phyloP scores from a whole-genome alignment of 2,113 vertebrate species.

The Corythoichthys intestinalis region DNA sequence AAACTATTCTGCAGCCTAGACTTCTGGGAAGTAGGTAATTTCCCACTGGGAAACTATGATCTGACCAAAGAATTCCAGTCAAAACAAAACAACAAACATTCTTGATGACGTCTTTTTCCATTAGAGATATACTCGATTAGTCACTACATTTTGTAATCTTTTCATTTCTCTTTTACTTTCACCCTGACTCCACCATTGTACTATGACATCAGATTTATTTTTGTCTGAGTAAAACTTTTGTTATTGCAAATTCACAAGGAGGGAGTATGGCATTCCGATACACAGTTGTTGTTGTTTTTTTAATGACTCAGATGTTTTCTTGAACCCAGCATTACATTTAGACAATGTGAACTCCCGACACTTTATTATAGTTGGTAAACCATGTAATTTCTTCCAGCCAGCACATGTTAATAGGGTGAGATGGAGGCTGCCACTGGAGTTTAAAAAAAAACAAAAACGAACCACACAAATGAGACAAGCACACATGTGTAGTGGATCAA shows the following conservation, averaged over 20 bases:
- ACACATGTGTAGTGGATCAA: not conserved
- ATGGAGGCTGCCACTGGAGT: not conserved
- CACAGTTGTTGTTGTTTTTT: not conserved
- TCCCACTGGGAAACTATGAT: not conserved
- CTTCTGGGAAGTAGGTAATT: conserved; percentile 1
- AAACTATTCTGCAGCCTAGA: not conserved
- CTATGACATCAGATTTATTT: not conserved
- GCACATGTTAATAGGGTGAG: not conserved
- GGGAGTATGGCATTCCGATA: not conserved
- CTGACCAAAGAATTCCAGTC: not conserved
- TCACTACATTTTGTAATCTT: not conserved
- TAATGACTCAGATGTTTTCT: not conserved
- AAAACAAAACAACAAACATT: not conserved
- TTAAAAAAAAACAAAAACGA: not conserved
- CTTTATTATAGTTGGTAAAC: not conserved
- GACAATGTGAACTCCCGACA: not conserved
- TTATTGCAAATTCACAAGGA: not conserved
- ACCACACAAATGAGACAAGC: not conserved
- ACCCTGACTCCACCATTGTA: not conserved
- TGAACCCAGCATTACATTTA: not conserved
- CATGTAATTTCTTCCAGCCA: not conserved
- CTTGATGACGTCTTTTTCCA: not conserved
- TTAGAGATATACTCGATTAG: not conserved
- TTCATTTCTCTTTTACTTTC: not conserved
- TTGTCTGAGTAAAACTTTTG: not conserved